Percentiles rank a stretch among this genome's conserved stretches.
Evolutionary conservation across 2,797 vertebrate species (phyloP).

Genomic region (Alfaro cultratus): DNA sequence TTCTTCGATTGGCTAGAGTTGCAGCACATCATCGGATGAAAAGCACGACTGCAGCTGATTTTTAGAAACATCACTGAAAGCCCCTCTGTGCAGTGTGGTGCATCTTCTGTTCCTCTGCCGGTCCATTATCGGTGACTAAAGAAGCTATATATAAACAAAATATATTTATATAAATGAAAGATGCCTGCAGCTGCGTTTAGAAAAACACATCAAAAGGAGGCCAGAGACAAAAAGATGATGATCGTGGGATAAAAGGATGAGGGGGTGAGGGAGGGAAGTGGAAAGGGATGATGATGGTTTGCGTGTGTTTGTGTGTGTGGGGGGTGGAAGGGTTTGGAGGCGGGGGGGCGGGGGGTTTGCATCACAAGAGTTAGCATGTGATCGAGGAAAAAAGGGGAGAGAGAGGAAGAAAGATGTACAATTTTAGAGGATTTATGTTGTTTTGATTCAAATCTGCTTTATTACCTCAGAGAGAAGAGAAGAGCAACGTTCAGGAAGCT

Average conservation of each 20-base stretch:
- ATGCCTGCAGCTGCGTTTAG: conserved; percentile 64
- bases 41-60: conserved; percentile 37
- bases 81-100: conserved; percentile 10
- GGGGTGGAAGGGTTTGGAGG: not conserved
- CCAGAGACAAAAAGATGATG: conserved; percentile 71
- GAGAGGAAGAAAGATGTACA: conserved; percentile 38
- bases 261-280: conserved; percentile 63
- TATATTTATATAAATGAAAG: conserved; percentile 29
- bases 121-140: conserved; percentile 55
- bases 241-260: conserved; percentile 66
- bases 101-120: conserved; percentile 28
- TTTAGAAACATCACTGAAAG: conserved; percentile 25
- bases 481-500: conserved; percentile 13
- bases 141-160: conserved; percentile 42
- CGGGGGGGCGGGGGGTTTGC: conserved; percentile 11
- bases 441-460: conserved; percentile 43
- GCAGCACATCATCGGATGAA: conserved; percentile 17
- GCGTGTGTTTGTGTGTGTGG: conserved; percentile 12
- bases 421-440: conserved; percentile 47
- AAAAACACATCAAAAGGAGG: conserved; percentile 64
- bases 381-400: conserved; percentile 38
- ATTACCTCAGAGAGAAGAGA: conserved; percentile 25
- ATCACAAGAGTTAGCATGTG: conserved; percentile 41
- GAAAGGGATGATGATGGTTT: conserved; percentile 56
- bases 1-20: not conserved